phyloP scores from a whole-genome alignment of 2,113 vertebrate species.

The Cyanocitta stelleri region DNA sequence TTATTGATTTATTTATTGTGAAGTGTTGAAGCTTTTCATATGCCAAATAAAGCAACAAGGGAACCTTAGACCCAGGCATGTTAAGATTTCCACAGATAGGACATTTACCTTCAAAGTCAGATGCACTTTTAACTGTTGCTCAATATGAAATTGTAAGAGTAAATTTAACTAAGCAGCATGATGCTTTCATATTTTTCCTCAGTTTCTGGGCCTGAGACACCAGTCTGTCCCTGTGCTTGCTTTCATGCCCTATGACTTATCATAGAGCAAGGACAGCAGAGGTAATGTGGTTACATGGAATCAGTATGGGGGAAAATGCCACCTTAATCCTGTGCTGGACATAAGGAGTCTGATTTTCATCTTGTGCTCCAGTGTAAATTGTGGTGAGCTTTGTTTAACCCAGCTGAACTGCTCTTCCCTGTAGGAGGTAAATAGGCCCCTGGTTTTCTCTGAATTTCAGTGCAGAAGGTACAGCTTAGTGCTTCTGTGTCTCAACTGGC shows the following conservation, averaged over 20 bases:
- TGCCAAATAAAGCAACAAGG: constrained; percentile 12
- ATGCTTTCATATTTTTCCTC: not conserved
- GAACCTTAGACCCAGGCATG: not conserved
- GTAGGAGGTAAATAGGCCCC: not conserved
- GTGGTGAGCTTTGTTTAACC: not conserved
- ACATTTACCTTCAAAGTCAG: constrained; percentile 19
- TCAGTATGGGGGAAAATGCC: not conserved
- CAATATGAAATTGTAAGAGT: not conserved
- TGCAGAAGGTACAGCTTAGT: not conserved
- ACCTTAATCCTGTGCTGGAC: not conserved
- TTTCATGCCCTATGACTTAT: constrained; percentile 13
- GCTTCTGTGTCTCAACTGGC: not conserved
- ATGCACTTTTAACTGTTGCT: not conserved
- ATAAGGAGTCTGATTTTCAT: not conserved
- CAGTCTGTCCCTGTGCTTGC: not conserved
- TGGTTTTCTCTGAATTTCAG: not conserved
- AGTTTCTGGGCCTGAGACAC: not conserved
- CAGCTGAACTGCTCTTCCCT: not conserved
- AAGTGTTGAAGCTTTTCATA: constrained; percentile 21
- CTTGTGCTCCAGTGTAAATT: not conserved
- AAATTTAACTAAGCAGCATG: constrained; percentile 23
- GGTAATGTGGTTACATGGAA: constrained; percentile 31
- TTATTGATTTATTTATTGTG: not conserved
- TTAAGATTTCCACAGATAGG: not conserved
- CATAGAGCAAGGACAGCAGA: constrained; percentile 40